These are phyloP conservation scores for Desmodus rotundus DNA, from an alignment of 2,113 vertebrate genomes.

Conservation along the genomic window DNA sequence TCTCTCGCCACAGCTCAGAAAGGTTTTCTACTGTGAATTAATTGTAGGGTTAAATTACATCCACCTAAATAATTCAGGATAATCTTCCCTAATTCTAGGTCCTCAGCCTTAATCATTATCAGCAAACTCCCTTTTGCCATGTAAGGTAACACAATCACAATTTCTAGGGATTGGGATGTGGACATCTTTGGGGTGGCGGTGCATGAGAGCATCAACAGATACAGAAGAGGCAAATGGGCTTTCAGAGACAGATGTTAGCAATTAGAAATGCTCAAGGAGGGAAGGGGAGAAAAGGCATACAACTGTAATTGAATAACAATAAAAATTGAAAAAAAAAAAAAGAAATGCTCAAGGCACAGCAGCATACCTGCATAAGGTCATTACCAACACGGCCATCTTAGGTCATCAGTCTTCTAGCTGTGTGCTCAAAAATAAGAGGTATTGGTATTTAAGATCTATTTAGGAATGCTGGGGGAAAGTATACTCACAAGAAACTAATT, in stretches of 20 bases:
- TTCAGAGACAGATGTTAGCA: background rate
- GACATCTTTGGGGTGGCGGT: background rate
- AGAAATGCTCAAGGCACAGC: background rate
- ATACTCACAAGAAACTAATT: background rate
- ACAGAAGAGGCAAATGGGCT: background rate
- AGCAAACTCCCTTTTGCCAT: background rate
- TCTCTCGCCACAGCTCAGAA: background rate
- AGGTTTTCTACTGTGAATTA: background rate
- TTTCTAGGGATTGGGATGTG: background rate
- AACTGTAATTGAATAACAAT: too few species aligned
- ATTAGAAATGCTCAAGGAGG: background rate
- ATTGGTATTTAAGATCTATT: background rate
- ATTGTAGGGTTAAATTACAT: background rate
- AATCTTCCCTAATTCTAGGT: background rate
- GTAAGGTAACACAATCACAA: background rate
- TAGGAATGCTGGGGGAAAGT: background rate
- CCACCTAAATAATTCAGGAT: background rate
- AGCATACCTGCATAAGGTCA: background rate
- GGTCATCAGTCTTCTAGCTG: background rate
- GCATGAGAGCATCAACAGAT: background rate
- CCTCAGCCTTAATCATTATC: background rate
- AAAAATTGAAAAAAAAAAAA: too few species aligned
- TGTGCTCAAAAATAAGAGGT: background rate
- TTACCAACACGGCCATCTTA: background rate
- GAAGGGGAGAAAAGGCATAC: too few species aligned